Conservation (phyloP, 2,113 vertebrate genomes). For the Furnarius figulus region DNA sequence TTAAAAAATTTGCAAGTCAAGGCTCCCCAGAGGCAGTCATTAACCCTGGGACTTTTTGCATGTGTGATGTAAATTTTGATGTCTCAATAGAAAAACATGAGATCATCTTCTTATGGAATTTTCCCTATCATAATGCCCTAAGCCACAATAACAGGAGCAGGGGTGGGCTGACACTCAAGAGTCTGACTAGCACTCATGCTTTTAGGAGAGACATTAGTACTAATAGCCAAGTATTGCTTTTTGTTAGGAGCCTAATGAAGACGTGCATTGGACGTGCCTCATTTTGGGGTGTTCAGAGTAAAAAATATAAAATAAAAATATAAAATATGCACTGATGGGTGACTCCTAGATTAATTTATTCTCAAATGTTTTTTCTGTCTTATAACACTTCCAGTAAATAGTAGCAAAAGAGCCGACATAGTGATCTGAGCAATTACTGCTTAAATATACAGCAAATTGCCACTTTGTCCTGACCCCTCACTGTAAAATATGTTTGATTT, state of each 20-base stretch:
- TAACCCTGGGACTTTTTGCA: neutral
- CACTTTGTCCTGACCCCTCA: neutral
- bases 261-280: neutral
- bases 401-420: neutral
- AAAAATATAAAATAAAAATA: neutral
- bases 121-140: neutral
- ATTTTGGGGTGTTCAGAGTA: neutral
- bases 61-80: neutral
- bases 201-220: neutral
- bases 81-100: neutral
- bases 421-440: neutral
- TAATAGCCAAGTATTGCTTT: neutral
- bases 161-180: neutral
- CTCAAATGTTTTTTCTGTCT: neutral
- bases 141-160: neutral
- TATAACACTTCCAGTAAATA: neutral
- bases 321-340: neutral
- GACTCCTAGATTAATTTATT: neutral
- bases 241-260: neutral
- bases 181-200: neutral
- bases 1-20: neutral
- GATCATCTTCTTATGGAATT: neutral
- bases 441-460: neutral
- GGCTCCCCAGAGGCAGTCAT: neutral
- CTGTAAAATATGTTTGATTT: neutral